Conservation (phyloP, 1,140 invertebrate genomes). For the Bombus huntii region DNA sequence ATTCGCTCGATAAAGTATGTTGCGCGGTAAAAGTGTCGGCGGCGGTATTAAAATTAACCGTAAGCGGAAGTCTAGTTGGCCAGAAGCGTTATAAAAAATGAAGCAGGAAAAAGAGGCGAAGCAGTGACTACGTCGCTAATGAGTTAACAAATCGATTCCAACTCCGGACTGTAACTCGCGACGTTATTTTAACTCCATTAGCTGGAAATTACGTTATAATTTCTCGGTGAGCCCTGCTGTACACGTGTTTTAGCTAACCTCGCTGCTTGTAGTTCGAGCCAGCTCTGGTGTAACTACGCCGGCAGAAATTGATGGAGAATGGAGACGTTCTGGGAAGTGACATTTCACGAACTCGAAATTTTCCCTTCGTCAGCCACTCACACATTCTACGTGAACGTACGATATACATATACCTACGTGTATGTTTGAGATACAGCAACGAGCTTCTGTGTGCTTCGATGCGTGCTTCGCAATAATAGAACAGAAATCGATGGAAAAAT, state of each 20-base stretch:
- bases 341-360: constrained; percentile 50
- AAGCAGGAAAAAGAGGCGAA: neutral
- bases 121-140: neutral
- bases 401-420: neutral
- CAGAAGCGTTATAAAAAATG: neutral
- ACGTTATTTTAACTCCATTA: constrained; percentile 48
- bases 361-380: neutral
- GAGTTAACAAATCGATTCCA: constrained; percentile 45
- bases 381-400: neutral
- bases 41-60: neutral
- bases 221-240: constrained; percentile 10
- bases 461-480: too few species aligned
- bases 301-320: constrained; percentile 54
- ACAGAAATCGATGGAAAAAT: too few species aligned
- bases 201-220: constrained; percentile 45
- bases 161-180: constrained; percentile 19
- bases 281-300: constrained; percentile 29
- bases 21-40: neutral
- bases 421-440: neutral
- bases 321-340: constrained; percentile 36
- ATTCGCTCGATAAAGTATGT: neutral
- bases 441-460: too few species aligned
- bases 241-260: constrained; percentile 17
- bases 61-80: neutral
- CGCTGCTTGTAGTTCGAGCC: constrained; percentile 9